Conservation (phyloP, 1,140 invertebrate species). For the Drosophila ogumai region DNA sequence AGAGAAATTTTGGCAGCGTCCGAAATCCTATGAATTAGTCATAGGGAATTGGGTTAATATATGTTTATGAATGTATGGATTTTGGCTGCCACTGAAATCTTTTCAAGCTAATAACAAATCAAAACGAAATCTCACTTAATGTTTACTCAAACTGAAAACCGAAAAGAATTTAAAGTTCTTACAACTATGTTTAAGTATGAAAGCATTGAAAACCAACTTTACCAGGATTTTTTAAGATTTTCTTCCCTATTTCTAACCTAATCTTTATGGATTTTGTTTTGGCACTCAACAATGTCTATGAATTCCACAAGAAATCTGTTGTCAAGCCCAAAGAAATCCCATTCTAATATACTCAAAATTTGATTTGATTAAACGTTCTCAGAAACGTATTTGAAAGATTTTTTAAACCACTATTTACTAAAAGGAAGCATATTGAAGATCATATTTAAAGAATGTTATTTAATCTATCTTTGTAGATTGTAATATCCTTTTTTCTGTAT, state of each 20-base stretch:
- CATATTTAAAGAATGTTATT: background rate
- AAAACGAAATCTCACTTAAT: background rate
- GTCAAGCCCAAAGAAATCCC: background rate
- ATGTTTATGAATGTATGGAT: slow-evolving; percentile 8
- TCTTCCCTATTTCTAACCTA: background rate
- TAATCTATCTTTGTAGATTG: too few relatives aligned
- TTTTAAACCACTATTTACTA: background rate
- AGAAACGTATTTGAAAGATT: background rate
- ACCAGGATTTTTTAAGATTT: background rate
- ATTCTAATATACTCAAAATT: slow-evolving; percentile 2
- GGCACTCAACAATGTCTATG: background rate
- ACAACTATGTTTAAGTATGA: background rate
- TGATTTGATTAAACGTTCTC: too few relatives aligned
- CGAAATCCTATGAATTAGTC: slow-evolving; percentile 35
- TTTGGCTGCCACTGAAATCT: slow-evolving; percentile 13
- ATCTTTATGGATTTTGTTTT: slow-evolving; percentile 3
- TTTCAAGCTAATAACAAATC: background rate
- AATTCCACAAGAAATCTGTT: slow-evolving; percentile 3
- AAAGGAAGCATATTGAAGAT: background rate
- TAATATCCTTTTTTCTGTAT: too few relatives aligned
- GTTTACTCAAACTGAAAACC: background rate
- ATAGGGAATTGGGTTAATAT: slow-evolving; percentile 17
- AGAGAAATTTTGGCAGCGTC: slow-evolving; percentile 30
- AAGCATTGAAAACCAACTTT: background rate
- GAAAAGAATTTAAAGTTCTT: background rate